These are phyloP conservation scores for Datnioides undecimradiatus DNA, from an alignment of 2,113 vertebrate species.

Conservation along the genomic window DNA sequence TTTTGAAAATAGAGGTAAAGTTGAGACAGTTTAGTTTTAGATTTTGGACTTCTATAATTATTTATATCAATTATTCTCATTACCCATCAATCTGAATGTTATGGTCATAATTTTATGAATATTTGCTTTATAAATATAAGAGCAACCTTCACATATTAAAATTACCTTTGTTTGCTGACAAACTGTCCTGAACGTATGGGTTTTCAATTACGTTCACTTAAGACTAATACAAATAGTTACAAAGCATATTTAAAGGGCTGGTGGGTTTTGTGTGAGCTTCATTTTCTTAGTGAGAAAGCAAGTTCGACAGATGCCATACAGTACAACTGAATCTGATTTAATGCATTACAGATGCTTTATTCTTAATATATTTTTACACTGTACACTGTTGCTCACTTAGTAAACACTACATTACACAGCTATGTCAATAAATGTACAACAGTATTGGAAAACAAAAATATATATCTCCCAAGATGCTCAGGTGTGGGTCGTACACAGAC, in stretches of 20 bases:
- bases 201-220: not conserved
- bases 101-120: not conserved
- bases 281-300: not conserved
- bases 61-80: not conserved
- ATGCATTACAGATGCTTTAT: conserved; percentile 81
- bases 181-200: not conserved
- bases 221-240: not conserved
- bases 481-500: conserved; percentile 68
- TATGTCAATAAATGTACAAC: conserved; percentile 83
- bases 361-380: conserved; percentile 86
- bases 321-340: conserved; percentile 50
- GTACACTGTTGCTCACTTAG: conserved; percentile 86
- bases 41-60: not conserved
- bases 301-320: not conserved
- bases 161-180: not conserved
- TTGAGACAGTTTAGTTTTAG: not conserved
- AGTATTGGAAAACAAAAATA: conserved; percentile 81
- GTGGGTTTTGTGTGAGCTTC: not conserved
- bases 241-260: not conserved
- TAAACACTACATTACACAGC: conserved; percentile 86
- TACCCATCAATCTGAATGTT: not conserved
- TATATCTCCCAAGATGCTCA: conserved; percentile 81
- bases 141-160: not conserved
- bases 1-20: not conserved
- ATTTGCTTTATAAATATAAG: not conserved